Evolutionary conservation across 2,888 invertebrate species (phyloP), one percentile per base, ranked within the genome.

Genomic region (Timandra comae): DNA sequence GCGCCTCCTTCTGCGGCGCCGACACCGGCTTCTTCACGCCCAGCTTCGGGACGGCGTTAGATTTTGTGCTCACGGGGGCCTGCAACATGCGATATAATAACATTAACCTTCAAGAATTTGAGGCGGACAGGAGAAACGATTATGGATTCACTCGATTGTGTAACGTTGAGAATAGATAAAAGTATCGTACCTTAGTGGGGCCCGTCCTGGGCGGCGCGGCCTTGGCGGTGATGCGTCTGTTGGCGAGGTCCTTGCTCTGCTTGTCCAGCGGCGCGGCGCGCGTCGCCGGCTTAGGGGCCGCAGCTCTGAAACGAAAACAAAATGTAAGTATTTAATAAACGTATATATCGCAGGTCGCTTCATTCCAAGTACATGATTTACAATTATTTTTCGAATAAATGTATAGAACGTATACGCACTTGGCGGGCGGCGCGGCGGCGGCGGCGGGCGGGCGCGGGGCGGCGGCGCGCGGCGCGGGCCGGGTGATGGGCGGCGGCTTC

Each of bases 231-330:
- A 91, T 86, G 59, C 89, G 89, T 59, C 91, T 91, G 66, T 91
- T 92, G 30, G 90, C 90, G 52, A 90, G 88, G 46, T 92, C 91
- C 68, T 92, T 91, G 45, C 85, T 88, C 56, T 89, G 90, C 54
- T 92, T 92, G 68, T 69, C 89, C 55, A 72, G 63, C 1, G 63
- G 48, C 29, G 47, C 40, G 27, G 51, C 51, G 12, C 64, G 63
- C 24, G 61, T 46, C 33, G 59, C 52, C 10, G 69, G 60, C 43
- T 59, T 64, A 3, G 71, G 64, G 3, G 60, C 72, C 26, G 64
- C 56, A 24, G 66, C 35, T 49, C 76, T 76, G 41, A 7, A 31
- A 38, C 12, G 31, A 8, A 29, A 8, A 29, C 5, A 24, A 12
- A 12, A 10, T 13, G 29, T 21, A 11, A 13, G 16, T 1, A 16